Conservation (phyloP, 2,888 invertebrate species). For the Pachymerium ferrugineum region DNA sequence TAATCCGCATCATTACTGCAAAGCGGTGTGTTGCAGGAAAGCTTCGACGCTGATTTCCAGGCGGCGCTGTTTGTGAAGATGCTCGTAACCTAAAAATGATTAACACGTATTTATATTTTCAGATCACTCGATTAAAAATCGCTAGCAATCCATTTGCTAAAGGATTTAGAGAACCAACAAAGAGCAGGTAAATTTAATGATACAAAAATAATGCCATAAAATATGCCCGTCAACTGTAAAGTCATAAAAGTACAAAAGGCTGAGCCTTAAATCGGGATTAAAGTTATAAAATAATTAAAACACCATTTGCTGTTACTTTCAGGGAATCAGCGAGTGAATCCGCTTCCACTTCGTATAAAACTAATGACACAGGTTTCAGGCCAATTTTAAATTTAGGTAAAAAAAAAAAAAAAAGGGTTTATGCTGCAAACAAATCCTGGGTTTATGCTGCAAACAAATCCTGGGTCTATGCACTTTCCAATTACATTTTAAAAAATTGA, state of each 20-base stretch:
- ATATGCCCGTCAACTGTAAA: background rate
- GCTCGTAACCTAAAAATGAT: too few species aligned
- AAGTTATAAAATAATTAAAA: background rate
- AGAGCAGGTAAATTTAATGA: slow-evolving; percentile 37
- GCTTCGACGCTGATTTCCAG: too few species aligned
- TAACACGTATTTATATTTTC: slow-evolving; percentile 27
- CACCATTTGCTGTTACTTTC: background rate
- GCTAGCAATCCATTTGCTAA: slow-evolving; percentile 50
- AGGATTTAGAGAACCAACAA: slow-evolving; percentile 47
- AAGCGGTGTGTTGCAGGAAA: too few species aligned
- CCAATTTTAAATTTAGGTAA: background rate
- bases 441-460: too few species aligned
- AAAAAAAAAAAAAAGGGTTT: too few species aligned
- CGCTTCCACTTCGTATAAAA: background rate
- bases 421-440: too few species aligned
- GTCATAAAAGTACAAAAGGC: background rate
- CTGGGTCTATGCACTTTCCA: too few species aligned
- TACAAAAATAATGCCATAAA: too few species aligned
- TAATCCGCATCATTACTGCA: too few species aligned
- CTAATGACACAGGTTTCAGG: background rate
- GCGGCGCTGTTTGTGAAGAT: too few species aligned
- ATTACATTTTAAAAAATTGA: too few species aligned
- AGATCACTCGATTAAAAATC: slow-evolving; percentile 50
- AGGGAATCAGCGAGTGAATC: background rate
- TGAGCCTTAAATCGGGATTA: background rate